A percentile compares a stretch with the other conserved stretches of the same genome.
Evolutionary conservation across 2,888 invertebrate species (phyloP).

Genomic region (Drosophila borealis): DNA sequence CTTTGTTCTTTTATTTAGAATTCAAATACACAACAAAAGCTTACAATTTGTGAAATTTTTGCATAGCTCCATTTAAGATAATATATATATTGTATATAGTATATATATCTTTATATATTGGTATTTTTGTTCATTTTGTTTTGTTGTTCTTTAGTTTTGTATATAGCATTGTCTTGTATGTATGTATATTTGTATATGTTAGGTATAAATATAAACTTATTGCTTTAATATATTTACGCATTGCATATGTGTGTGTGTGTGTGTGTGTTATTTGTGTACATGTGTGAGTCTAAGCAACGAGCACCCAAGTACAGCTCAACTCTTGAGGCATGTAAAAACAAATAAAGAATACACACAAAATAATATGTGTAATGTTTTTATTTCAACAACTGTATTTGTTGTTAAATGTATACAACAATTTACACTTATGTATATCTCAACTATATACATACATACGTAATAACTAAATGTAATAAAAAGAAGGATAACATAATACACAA

Average conservation of each 20-base stretch:
- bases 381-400: slow-evolving; percentile 51
- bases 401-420: slow-evolving; percentile 41
- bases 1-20: slow-evolving; percentile 70
- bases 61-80: slow-evolving; percentile 54
- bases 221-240: slow-evolving; percentile 72
- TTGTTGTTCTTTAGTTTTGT: slow-evolving; percentile 44
- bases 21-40: slow-evolving; percentile 78
- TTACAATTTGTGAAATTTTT: slow-evolving; percentile 70
- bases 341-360: slow-evolving; percentile 31
- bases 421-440: slow-evolving; percentile 34
- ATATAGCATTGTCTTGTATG: slow-evolving; percentile 69
- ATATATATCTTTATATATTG: slow-evolving; percentile 50
- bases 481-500: slow-evolving; percentile 43
- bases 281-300: slow-evolving; percentile 46
- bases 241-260: slow-evolving; percentile 34
- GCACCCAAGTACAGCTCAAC: slow-evolving; percentile 43
- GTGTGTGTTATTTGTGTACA: slow-evolving; percentile 27
- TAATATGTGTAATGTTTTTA: slow-evolving; percentile 46
- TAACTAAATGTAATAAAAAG: slow-evolving; percentile 49
- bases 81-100: slow-evolving; percentile 53
- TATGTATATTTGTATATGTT: slow-evolving; percentile 67
- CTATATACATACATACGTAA: slow-evolving; percentile 56
- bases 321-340: slow-evolving; percentile 27
- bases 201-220: slow-evolving; percentile 70
- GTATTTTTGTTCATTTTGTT: slow-evolving; percentile 28